A percentile compares a stretch with the other conserved stretches of the same genome.
Evolutionary conservation across 2,888 invertebrate species (phyloP).

Genomic region (Epirrhoe tristata): DNA sequence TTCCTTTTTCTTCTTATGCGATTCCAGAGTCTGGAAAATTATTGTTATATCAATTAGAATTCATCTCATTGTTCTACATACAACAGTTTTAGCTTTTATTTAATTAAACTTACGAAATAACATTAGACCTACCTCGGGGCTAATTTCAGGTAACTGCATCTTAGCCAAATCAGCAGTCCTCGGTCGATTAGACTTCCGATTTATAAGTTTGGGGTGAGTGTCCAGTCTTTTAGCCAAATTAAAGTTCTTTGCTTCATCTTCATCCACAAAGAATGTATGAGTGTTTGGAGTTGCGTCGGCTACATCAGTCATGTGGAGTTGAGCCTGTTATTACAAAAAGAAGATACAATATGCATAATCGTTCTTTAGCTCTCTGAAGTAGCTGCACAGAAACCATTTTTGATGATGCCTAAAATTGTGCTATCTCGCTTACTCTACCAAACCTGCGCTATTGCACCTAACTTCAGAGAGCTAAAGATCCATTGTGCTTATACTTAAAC

Average conservation of each 20-base stretch:
- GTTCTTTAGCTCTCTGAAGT: too few species aligned
- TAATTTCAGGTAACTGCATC: conserved; percentile 85
- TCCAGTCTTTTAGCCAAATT: conserved; percentile 89
- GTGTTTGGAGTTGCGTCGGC: conserved; percentile 89
- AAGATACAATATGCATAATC: too few species aligned
- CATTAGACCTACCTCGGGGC: conserved; percentile 73
- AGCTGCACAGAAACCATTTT: too few species aligned
- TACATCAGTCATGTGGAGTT: conserved; percentile 93
- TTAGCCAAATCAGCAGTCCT: conserved; percentile 85
- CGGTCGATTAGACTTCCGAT: conserved; percentile 89
- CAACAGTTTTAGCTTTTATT: too few species aligned
- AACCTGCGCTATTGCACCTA: too few species aligned
- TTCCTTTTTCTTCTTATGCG: conserved; percentile 85
- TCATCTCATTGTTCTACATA: too few species aligned
- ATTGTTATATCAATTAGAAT: not conserved
- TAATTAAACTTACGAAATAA: not conserved
- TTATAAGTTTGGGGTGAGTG: conserved; percentile 90
- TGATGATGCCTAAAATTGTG: too few species aligned
- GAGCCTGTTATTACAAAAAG: conserved; percentile 84
- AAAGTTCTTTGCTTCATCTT: conserved; percentile 86
- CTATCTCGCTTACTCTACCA: too few species aligned
- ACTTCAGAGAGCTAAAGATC: too few species aligned
- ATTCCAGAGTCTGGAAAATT: conserved; percentile 64
- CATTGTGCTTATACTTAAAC: too few species aligned
- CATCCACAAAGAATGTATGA: conserved; percentile 93